These are phyloP conservation scores for Perca flavescens DNA, from an alignment of 2,113 vertebrate genomes.

Conservation along the genomic window DNA sequence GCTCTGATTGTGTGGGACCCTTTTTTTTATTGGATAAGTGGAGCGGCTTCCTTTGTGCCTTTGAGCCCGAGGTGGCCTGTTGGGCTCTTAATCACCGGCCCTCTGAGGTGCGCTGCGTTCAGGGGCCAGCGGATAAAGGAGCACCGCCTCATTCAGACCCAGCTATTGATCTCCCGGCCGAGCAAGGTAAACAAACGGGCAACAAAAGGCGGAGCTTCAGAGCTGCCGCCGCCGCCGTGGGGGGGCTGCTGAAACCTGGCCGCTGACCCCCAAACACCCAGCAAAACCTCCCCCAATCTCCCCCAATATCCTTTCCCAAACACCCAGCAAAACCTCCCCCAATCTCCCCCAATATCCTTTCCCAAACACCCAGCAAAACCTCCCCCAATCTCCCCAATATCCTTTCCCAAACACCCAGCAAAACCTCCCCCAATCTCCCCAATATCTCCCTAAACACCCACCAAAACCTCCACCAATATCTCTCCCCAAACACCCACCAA, in stretches of 20 bases:
- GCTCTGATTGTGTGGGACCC: constrained; percentile 64
- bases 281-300: neutral
- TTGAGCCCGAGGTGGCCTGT: constrained; percentile 80
- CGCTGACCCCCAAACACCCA: neutral
- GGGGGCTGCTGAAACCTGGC: constrained; percentile 46
- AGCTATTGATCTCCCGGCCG: constrained; percentile 79
- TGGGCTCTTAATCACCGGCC: constrained; percentile 81
- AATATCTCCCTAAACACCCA: too few relatives aligned
- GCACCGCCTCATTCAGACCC: constrained; percentile 72
- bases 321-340: neutral
- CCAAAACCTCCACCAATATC: too few relatives aligned
- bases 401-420: neutral
- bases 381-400: neutral
- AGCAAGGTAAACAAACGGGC: constrained; percentile 84
- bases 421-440: too few relatives aligned
- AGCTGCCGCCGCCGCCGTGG: constrained; percentile 41
- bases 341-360: neutral
- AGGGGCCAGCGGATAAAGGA: constrained; percentile 74
- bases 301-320: neutral
- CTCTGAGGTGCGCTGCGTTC: constrained; percentile 75
- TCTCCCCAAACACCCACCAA: too few relatives aligned
- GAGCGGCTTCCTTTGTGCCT: constrained; percentile 83
- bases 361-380: neutral
- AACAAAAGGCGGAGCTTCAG: constrained; percentile 81
- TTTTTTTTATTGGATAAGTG: constrained; percentile 85